phyloP scores from a whole-genome alignment of 2,797 vertebrate genomes.

The Pogonophryne albipinna region DNA sequence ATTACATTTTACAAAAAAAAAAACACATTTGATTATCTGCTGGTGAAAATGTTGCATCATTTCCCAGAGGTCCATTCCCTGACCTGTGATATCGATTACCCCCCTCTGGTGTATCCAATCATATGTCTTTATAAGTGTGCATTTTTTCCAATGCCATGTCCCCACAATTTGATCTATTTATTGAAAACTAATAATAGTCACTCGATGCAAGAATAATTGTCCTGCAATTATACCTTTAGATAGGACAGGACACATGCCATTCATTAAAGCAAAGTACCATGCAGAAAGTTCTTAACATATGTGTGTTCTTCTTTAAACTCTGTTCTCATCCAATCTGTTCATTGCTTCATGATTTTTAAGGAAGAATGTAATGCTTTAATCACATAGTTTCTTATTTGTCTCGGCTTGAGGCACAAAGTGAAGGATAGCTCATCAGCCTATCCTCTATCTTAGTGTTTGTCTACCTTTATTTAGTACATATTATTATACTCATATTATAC shows the following conservation, averaged over 20 bases:
- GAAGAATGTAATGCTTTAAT: neutral
- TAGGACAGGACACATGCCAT: neutral
- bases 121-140: conserved; percentile 23
- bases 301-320: neutral
- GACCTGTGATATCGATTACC: conserved; percentile 2
- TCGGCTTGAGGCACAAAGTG: neutral
- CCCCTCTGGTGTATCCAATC: neutral
- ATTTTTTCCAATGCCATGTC: neutral
- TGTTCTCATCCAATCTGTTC: neutral
- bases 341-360: neutral
- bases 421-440: conserved; percentile 13
- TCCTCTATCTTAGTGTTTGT: neutral
- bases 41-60: conserved; percentile 7
- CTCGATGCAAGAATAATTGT: neutral
- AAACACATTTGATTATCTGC: neutral
- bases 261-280: neutral
- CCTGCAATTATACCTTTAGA: conserved; percentile 12
- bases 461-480: neutral
- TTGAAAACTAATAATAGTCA: neutral
- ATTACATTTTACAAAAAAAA: conserved; percentile 12
- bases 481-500: neutral
- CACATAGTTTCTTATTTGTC: conserved; percentile 13
- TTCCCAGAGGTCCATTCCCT: neutral
- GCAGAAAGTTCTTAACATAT: neutral
- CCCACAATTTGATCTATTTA: conserved; percentile 1